These are phyloP conservation scores for Babylonia areolata DNA, from an alignment of 1,140 invertebrate genomes.

Conservation along the genomic window DNA sequence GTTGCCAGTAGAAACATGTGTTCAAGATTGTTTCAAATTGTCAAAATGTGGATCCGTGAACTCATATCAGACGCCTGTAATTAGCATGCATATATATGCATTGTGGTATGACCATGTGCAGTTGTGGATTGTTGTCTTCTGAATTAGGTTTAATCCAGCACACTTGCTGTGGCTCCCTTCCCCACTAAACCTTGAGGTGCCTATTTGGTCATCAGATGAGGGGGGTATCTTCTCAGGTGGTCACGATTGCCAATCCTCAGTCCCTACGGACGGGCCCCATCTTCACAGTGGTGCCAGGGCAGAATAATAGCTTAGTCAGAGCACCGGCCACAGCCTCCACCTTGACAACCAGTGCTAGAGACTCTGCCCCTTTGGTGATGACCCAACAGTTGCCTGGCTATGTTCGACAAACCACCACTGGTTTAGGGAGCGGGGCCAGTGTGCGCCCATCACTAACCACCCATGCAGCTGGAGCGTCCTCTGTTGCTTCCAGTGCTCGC, in stretches of 20 bases:
- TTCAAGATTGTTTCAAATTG: no score
- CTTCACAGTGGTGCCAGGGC: conserved; percentile 48
- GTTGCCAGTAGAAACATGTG: no score
- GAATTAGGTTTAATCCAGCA: no score
- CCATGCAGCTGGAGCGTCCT: background rate
- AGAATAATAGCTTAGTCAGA: conserved; percentile 8
- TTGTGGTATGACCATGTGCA: no score
- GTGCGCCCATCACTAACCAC: background rate
- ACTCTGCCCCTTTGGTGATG: background rate
- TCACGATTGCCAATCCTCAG: conserved; percentile 49
- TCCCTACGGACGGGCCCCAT: conserved; percentile 49
- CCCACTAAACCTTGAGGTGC: no score
- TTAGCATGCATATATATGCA: no score
- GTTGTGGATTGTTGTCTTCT: no score
- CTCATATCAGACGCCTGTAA: no score
- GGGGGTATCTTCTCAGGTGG: no score
- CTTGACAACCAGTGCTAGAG: conserved; percentile 9
- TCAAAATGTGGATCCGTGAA: no score
- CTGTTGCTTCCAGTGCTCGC: background rate
- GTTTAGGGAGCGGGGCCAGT: background rate
- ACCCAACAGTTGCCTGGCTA: conserved; percentile 14
- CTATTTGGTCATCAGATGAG: no score
- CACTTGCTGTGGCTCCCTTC: no score
- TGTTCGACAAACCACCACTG: background rate
- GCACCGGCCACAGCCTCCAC: conserved; percentile 17